Conservation (phyloP, 2,113 vertebrate genomes). For the Peromyscus maniculatus region DNA sequence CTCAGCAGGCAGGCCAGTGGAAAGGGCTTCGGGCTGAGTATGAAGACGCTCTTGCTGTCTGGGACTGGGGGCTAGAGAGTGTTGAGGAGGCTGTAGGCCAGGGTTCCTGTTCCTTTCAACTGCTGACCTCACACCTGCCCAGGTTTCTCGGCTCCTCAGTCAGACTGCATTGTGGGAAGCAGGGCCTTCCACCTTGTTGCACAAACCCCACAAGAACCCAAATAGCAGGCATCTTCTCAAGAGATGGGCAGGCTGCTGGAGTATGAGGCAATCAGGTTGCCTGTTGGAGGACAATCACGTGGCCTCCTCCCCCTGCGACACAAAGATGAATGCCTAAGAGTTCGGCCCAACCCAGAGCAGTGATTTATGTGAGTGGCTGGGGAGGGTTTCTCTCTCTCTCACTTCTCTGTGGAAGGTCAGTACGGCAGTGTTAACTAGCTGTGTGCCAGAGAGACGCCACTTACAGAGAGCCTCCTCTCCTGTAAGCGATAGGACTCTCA, state of each 20-base stretch:
- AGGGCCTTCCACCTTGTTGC: not conserved
- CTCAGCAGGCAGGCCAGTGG: not conserved
- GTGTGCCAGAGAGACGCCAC: not conserved
- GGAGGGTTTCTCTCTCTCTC: not conserved
- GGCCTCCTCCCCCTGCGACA: not conserved
- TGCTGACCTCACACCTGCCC: rapidly evolving
- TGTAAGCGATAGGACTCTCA: too few species aligned
- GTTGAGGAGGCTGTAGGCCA: not conserved
- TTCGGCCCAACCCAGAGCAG: not conserved
- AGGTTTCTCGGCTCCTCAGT: not conserved
- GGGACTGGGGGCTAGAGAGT: not conserved
- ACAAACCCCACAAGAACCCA: not conserved
- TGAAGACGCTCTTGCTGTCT: not conserved
- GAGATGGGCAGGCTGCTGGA: not conserved
- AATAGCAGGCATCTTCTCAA: not conserved
- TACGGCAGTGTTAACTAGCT: not conserved
- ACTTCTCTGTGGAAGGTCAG: not conserved
- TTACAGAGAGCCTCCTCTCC: rapidly evolving
- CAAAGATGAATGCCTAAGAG: not conserved
- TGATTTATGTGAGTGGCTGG: not conserved
- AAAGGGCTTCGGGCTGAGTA: not conserved
- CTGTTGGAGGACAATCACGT: not conserved
- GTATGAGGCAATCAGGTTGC: not conserved
- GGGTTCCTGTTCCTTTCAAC: not conserved
- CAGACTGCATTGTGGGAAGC: rapidly evolving